Evolutionary conservation across 2,797 vertebrate genomes (phyloP).

Genomic region (Lithobates sylvaticus): DNA sequence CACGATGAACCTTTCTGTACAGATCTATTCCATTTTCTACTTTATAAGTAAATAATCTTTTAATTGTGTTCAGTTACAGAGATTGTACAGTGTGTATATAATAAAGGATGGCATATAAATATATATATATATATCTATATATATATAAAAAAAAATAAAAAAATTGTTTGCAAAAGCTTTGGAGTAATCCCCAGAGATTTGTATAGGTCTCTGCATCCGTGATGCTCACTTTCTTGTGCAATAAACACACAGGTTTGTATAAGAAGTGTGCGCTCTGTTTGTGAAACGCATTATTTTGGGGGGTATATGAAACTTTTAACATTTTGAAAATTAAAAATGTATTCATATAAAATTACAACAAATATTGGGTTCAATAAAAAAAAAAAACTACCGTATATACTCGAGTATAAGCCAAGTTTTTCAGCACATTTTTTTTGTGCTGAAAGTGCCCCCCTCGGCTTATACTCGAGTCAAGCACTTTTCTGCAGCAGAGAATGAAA

Average conservation of each 20-base stretch:
- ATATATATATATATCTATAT: slow-evolving; percentile 40
- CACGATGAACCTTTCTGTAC: neutral
- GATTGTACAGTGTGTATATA: slow-evolving; percentile 36
- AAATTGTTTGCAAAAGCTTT: slow-evolving; percentile 56
- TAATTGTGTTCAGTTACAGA: slow-evolving; percentile 4
- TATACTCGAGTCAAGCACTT: too few species aligned
- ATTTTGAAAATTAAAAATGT: too few species aligned
- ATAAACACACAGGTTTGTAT: slow-evolving; percentile 68
- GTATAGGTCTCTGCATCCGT: slow-evolving; percentile 67
- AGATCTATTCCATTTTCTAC: slow-evolving; percentile 30
- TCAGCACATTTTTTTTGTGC: too few species aligned
- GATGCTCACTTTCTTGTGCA: slow-evolving; percentile 75
- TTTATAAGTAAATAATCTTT: slow-evolving; percentile 2
- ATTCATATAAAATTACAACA: too few species aligned
- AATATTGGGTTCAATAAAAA: too few species aligned
- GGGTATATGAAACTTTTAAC: neutral
- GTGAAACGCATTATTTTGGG: neutral
- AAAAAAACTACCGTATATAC: too few species aligned
- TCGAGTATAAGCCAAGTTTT: too few species aligned
- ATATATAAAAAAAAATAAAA: slow-evolving; percentile 21
- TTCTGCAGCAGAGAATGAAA: too few species aligned
- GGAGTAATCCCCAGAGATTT: slow-evolving; percentile 62
- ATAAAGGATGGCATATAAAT: slow-evolving; percentile 48
- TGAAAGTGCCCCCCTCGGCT: too few species aligned
- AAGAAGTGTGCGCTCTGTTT: neutral